phyloP scores from a whole-genome alignment of 2,888 invertebrate species.

The Nemotelus nigrinus region DNA sequence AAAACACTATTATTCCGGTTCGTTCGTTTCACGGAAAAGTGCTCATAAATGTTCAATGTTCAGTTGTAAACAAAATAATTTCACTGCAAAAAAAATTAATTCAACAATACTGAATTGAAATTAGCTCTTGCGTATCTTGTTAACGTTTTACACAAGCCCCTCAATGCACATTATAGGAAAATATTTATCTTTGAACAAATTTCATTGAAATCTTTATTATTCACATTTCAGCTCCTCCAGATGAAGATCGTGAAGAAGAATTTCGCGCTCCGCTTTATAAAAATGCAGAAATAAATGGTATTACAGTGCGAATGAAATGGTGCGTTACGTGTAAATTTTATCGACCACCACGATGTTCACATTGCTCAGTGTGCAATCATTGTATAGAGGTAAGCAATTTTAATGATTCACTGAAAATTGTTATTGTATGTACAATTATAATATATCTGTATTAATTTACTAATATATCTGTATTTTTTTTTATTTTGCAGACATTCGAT shows the following conservation, averaged over 20 bases:
- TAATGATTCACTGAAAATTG: not conserved
- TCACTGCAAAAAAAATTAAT: too few species aligned
- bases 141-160: too few species aligned
- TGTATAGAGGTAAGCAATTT: constrained; percentile 85
- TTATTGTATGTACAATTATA: not conserved
- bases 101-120: too few species aligned
- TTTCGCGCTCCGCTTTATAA: constrained; percentile 95
- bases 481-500: constrained; percentile 89
- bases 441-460: constrained; percentile 23
- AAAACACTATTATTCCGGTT: too few species aligned
- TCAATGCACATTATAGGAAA: too few species aligned
- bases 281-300: constrained; percentile 97
- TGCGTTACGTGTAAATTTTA: constrained; percentile 99
- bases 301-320: constrained; percentile 99
- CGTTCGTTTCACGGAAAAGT: too few species aligned
- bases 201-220: not conserved
- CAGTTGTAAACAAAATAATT: too few species aligned
- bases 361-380: constrained; percentile 99
- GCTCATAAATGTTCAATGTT: too few species aligned
- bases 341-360: constrained; percentile 97
- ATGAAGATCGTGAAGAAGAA: constrained; percentile 97
- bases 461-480: not conserved
- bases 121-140: too few species aligned
- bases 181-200: not conserved
- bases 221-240: constrained; percentile 80